Percentiles rank a stretch among this genome's conserved stretches.
Conservation (phyloP, 2,797 vertebrate genomes). For the Nyctibius grandis region DNA sequence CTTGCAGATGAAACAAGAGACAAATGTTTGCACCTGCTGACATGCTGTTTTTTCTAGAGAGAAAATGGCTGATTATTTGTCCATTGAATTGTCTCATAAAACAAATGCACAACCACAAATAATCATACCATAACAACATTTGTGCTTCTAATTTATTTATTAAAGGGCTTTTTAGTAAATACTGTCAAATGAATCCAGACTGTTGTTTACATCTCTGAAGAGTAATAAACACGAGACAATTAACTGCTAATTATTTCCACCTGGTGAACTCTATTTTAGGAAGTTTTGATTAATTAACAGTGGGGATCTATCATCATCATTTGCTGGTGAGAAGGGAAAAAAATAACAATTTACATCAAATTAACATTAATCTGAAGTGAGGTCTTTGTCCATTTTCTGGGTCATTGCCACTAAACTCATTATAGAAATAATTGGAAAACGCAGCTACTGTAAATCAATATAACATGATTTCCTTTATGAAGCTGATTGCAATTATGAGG, state of each 20-base stretch:
- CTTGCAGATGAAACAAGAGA: conserved; percentile 14
- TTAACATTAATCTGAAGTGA: conserved; percentile 59
- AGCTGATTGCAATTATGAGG: conserved; percentile 35
- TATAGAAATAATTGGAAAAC: conserved; percentile 70
- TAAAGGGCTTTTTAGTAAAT: conserved; percentile 53
- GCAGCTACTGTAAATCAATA: conserved; percentile 63
- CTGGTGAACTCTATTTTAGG: conserved; percentile 73
- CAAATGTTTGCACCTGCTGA: background rate
- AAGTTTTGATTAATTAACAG: conserved; percentile 75
- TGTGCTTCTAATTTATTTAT: conserved; percentile 59
- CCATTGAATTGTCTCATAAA: background rate
- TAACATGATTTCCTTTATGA: conserved; percentile 42
- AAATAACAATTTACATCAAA: conserved; percentile 61
- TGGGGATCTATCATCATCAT: conserved; percentile 66
- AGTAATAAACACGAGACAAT: conserved; percentile 74
- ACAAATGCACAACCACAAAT: conserved; percentile 9
- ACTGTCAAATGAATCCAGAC: conserved; percentile 42
- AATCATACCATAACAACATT: conserved; percentile 27
- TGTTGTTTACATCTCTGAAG: conserved; percentile 70
- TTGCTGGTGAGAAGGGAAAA: conserved; percentile 31
- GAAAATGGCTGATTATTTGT: conserved; percentile 6
- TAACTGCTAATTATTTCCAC: conserved; percentile 77
- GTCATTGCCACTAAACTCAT: conserved; percentile 69
- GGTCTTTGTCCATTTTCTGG: conserved; percentile 67
- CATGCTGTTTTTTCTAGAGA: conserved; percentile 14